Evolutionary conservation across 2,797 vertebrate species (phyloP).

Genomic region (Tapera naevia): DNA sequence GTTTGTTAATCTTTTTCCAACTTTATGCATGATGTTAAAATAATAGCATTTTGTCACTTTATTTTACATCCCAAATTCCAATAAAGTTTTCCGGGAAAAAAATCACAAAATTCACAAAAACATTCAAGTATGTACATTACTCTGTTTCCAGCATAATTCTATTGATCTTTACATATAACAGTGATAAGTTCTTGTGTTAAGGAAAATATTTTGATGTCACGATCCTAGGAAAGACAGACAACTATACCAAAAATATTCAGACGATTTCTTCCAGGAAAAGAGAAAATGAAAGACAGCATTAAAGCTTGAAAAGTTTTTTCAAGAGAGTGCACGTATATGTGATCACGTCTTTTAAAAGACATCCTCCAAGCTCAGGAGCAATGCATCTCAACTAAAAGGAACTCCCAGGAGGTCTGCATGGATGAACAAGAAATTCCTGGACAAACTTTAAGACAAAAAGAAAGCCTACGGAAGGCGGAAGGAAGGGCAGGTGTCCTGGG

Average conservation of each 20-base stretch:
- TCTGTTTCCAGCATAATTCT: neutral
- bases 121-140: neutral
- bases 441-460: too few relatives aligned
- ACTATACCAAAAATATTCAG: neutral
- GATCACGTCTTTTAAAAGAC: neutral
- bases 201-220: neutral
- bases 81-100: neutral
- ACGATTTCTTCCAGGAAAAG: neutral
- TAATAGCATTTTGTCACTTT: neutral
- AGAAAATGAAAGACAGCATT: neutral
- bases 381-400: too few relatives aligned
- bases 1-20: conserved; percentile 1
- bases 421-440: too few relatives aligned
- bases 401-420: too few relatives aligned
- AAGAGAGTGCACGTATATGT: neutral
- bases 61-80: neutral
- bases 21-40: neutral
- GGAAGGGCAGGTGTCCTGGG: too few relatives aligned
- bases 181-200: neutral
- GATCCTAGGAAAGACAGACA: neutral
- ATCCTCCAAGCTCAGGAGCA: too few relatives aligned
- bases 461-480: too few relatives aligned
- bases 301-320: neutral
- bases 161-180: neutral
- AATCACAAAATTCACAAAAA: accelerated